Evolutionary conservation across 1,140 invertebrate species (phyloP).

Genomic region (Coboldia fuscipes): DNA sequence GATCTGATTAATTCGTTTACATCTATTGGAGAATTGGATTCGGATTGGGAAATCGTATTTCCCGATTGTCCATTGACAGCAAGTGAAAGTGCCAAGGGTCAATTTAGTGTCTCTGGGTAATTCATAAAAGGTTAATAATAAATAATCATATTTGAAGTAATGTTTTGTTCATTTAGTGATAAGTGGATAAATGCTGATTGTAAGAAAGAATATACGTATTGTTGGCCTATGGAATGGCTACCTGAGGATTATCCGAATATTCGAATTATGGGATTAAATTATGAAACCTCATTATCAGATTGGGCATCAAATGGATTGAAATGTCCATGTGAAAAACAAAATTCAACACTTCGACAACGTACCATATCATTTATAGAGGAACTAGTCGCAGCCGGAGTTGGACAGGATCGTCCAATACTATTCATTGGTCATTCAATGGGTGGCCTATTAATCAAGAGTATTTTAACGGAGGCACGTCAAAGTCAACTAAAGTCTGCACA

Average conservation of each 20-base stretch:
- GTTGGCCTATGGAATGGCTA: slow-evolving; percentile 65
- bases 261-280: slow-evolving; percentile 19
- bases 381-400: slow-evolving; percentile 38
- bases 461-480: slow-evolving; percentile 33
- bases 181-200: slow-evolving; percentile 17
- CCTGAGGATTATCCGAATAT: slow-evolving; percentile 31
- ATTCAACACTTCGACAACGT: slow-evolving; percentile 29
- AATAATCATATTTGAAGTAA: background rate
- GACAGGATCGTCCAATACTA: slow-evolving; percentile 37
- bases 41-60: slow-evolving; percentile 21
- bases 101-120: slow-evolving; percentile 14
- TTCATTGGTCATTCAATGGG: slow-evolving; percentile 72
- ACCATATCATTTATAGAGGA: slow-evolving; percentile 36
- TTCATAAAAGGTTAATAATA: too few species aligned
- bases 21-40: slow-evolving; percentile 13
- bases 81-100: slow-evolving; percentile 11
- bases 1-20: slow-evolving; percentile 15
- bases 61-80: slow-evolving; percentile 15
- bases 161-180: slow-evolving; percentile 3
- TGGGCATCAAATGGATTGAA: slow-evolving; percentile 19
- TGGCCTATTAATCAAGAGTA: slow-evolving; percentile 52
- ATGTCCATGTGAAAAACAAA: slow-evolving; percentile 23
- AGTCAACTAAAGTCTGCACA: slow-evolving; percentile 25
- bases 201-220: slow-evolving; percentile 28
- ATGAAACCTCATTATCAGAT: slow-evolving; percentile 18